These are phyloP conservation scores for Microcebus tavaratra DNA, from an alignment of 2,113 vertebrate genomes.

Conservation along the genomic window DNA sequence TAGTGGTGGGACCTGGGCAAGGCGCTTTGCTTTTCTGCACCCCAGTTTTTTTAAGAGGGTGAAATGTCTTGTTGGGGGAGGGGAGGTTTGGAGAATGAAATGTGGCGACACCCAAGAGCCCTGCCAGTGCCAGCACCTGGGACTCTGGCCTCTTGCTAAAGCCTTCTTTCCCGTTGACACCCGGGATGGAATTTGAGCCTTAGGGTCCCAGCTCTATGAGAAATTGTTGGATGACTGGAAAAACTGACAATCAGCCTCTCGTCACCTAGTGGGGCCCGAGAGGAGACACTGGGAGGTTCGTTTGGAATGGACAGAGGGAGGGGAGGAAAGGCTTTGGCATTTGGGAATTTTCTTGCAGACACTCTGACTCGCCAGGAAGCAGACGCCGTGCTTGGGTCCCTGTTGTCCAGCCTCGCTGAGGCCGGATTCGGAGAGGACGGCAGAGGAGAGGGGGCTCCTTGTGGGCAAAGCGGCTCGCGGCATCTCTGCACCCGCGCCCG, in stretches of 20 bases:
- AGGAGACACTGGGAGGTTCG: not conserved
- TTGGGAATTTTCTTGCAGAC: not conserved
- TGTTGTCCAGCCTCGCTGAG: accelerated
- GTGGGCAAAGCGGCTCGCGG: not conserved
- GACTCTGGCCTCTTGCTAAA: not conserved
- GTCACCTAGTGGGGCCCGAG: not conserved
- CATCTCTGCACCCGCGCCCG: not conserved
- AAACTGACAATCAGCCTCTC: not conserved
- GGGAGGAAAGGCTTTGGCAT: not conserved
- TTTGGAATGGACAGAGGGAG: not conserved
- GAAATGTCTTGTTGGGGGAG: no score
- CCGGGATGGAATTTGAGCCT: not conserved
- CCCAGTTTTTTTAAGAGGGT: no score
- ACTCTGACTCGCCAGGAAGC: not conserved
- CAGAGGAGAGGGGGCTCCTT: not conserved
- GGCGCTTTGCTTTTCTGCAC: not conserved
- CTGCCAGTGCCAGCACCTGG: accelerated
- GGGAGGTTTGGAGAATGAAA: no score
- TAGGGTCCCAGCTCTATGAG: not conserved
- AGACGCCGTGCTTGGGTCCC: not conserved
- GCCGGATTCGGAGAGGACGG: accelerated
- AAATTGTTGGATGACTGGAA: not conserved
- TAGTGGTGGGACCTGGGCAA: not conserved
- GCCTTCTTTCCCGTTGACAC: not conserved
- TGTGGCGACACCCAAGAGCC: accelerated